Base-by-base conservation (phyloP, 2,113 vertebrate genomes). In the Haplotaxodon microlepis region DNA sequence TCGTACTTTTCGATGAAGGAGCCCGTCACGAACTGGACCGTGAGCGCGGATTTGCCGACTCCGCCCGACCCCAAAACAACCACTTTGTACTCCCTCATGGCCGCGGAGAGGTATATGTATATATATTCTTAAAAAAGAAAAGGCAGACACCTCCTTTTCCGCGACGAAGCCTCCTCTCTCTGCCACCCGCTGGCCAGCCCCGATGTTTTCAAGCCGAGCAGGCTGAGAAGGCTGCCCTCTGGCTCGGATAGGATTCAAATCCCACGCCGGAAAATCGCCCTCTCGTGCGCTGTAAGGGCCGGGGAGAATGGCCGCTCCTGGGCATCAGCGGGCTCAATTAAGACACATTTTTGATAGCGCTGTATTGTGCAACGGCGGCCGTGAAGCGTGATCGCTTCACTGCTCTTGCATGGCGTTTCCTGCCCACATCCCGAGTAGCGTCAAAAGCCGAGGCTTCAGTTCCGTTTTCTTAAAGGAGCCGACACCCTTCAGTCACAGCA, bases 1-100 rank as follows among this genome's bases (percentile, higher is more conserved):
- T 98, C 98, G 86, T 98, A 98, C 94, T 98, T 98, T 95, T 98
- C 98, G 92, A 98, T 98, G 95, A 98, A 98, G 82, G 98, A 96
- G 84, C 98, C 98, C 1, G 98, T 98, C 92, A 98, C 98, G 91
- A 98, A 98, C 95, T 98, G 98, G 53, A 98, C 98, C 2, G 98
- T 98, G 90, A 98, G 96, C 14, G 98, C 98, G 1, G 98, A 98
- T 95, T 98, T 98, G 27, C 98, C 98, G 95, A 98, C 98, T 84
- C 98, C 98, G 86, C 98, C 98, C 90, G 97, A 98, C 71, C 98
- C 98, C 96, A 98, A 94, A 93, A 98, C 98, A 82, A 98, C 98
- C 96, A 98, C 98, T 96, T 98, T 98, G 95, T 98, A 98, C 96
- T 98, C 98, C 94, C 97, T 96, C 98, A 98, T 98, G 94, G 90